Base-by-base conservation (phyloP, 1,140 invertebrate genomes). In the Papilio polytes region DNA sequence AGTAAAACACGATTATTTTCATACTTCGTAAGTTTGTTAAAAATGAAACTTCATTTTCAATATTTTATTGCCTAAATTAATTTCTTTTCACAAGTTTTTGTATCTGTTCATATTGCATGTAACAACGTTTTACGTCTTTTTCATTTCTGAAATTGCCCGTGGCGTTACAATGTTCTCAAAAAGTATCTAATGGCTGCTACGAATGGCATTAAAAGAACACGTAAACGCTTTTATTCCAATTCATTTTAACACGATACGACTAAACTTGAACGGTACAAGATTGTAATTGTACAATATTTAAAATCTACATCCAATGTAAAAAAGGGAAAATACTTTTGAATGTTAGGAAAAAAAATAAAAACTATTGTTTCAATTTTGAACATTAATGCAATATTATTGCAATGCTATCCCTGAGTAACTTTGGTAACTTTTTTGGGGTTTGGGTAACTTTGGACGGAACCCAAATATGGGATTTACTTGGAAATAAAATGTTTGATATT, bases 41-140 rank as follows among this genome's bases (percentile, higher is more conserved):
- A 8, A 7, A 41, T 41, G 4, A 36, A 36, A 36, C 4, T 36
- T 36, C 36, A 6, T 36, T 3, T 36, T 36, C 36, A 4, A 6
- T 41, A 13, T 53, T 53, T 53, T 70, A 36, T 6, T 70, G 12
- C 6, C 13, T 31, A 70, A 36, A 36, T 70, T 31, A 13, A 66
- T 66, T 15, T 70, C 2, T 70, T 31, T 70, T 31, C 9, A 26
- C 63, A 70, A 36, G 26, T 70, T 31, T 70, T 31, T 70, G 10
- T 31, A 12, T 20, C 10, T 70, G 12, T 70, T 70, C 63, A 18
- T 36, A 70, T 36, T 70, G 26, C 10, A 15, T 74, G 44, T 26
- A 77, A 78, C 76, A 63, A 76, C 46, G 56, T 79, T 63, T 76
- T 74, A 82, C 46, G 74, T 46, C 41, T 20, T n/a, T 46, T 46